Evolutionary conservation across 2,797 vertebrate species (phyloP), one percentile per base, ranked within the genome.

Genomic region (Hipposideros larvatus): DNA sequence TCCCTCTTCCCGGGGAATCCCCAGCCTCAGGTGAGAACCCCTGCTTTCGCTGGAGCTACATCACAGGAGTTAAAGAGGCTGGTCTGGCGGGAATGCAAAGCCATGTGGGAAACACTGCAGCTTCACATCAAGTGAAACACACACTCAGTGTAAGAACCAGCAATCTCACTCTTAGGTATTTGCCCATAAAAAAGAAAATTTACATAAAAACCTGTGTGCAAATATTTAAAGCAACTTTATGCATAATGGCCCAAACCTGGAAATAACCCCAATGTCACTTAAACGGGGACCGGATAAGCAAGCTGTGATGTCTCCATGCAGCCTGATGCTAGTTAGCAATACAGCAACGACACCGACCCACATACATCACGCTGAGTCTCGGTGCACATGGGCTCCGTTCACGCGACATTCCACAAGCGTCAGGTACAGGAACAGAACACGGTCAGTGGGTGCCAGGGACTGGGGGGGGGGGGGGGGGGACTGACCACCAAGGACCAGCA

Each of bases 241-340:
- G 24, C 4, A 2, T 15, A 19, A n/a, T 2, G 37, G 83, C 31
- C 48, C 4, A 37, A 28, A 10, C 74, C 73, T 10, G 34, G 66
- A 55, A 65, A 57, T 0, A 19, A 26, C 65, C 41, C 55, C 2
- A 16, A 53, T 0, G 11, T 7, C 65, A 1, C 21, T 4, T 11
- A 53, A 15, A 28, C 0, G 46, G 59, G 0, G 16, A 43, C 16
- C 19, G 11, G 8, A 15, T 24, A 24, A 8, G 13, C 22, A 2
- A 0, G 11, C 24, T 15, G 41, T 34, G 16, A 22, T 2, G 8
- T 22, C 2, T 71, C 68, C 7, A 21, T 2, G 6, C 59, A 11
- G 37, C 7, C 37, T 13, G 3, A 22, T 7, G 5, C 68, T 26
- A 13, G 24, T 28, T 6, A 15, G 41, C 24, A 46, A 8, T 6